Evolutionary conservation across 2,113 vertebrate species (phyloP).

Genomic region (Apodemus sylvaticus): DNA sequence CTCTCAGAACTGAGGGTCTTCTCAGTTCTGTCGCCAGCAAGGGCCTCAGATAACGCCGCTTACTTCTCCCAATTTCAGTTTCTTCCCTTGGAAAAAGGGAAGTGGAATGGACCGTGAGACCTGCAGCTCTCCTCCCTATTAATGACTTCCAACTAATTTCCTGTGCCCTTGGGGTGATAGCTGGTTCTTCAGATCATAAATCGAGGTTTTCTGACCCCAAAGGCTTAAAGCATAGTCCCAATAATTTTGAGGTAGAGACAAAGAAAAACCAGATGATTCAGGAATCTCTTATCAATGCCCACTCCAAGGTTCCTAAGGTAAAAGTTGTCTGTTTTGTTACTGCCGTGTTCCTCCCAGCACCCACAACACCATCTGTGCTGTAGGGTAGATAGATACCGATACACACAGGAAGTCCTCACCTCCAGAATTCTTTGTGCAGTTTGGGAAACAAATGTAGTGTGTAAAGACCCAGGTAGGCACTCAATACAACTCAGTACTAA

Average conservation of each 20-base stretch:
- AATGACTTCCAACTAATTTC: neutral
- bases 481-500: neutral
- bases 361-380: neutral
- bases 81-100: neutral
- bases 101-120: too few relatives aligned
- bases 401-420: neutral
- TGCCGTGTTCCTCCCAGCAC: neutral
- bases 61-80: neutral
- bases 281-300: neutral
- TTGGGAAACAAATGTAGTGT: neutral
- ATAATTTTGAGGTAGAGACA: neutral
- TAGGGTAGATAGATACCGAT: neutral
- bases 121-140: neutral
- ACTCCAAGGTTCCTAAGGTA: neutral
- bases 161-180: neutral
- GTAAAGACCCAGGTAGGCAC: neutral
- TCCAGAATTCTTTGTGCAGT: neutral
- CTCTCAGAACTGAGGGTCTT: neutral
- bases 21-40: neutral
- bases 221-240: neutral
- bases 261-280: neutral
- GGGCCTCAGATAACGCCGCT: neutral
- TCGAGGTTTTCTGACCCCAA: neutral
- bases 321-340: neutral
- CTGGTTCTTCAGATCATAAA: neutral